Evolutionary conservation across 2,113 vertebrate species (phyloP).

Genomic region (Zootoca vivipara): DNA sequence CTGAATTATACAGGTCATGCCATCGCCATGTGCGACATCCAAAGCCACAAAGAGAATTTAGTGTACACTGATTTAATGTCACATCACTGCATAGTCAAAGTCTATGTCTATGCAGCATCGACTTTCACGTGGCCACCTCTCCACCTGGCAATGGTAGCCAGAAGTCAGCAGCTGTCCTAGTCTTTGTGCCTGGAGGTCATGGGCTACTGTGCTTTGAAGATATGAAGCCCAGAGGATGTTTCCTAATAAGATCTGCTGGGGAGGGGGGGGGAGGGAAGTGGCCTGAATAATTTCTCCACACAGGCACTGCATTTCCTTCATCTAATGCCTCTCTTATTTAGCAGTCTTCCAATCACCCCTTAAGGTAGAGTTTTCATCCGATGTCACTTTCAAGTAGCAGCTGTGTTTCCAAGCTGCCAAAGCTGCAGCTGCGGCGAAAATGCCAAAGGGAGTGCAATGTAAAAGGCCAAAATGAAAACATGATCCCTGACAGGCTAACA

Average conservation of each 20-base stretch:
- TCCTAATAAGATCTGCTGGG: not conserved
- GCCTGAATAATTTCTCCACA: not conserved
- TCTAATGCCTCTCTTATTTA: not conserved
- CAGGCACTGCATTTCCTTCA: not conserved
- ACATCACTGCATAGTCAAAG: not conserved
- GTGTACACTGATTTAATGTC: not conserved
- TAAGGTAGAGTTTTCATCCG: not conserved
- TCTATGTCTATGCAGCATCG: not conserved
- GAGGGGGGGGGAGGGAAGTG: not conserved
- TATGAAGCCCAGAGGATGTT: not conserved
- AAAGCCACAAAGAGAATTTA: not conserved
- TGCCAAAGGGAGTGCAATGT: conserved; percentile 10
- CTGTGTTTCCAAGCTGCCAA: conserved; percentile 1
- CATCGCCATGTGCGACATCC: not conserved
- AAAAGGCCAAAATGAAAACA: conserved; percentile 17
- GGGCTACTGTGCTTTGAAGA: not conserved
- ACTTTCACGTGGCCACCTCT: not conserved
- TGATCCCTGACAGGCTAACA: conserved; percentile 19
- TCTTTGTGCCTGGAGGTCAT: not conserved
- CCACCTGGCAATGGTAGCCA: not conserved
- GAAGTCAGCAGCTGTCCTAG: not conserved
- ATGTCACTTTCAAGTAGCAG: conserved; percentile 11
- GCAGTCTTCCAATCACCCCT: not conserved
- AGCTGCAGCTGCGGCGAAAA: not conserved
- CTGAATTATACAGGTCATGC: not conserved